Evolutionary conservation across 2,888 invertebrate species (phyloP).

Genomic region (Troides aeacus): DNA sequence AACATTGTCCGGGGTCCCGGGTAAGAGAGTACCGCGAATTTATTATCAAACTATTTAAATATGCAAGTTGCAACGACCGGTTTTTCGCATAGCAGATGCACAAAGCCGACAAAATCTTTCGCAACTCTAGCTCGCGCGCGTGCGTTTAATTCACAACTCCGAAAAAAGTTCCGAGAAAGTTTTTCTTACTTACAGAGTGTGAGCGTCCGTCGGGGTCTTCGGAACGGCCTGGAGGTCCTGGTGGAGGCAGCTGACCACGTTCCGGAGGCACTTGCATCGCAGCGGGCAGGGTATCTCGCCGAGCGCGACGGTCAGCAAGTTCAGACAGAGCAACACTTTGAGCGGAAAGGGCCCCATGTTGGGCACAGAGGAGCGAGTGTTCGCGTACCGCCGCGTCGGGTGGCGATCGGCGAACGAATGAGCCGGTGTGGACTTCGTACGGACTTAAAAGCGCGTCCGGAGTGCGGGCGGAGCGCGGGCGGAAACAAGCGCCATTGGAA

Average conservation of each 20-base stretch:
- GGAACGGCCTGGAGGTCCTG: slow-evolving; percentile 57
- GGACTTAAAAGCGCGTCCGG: neutral
- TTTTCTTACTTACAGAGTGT: slow-evolving; percentile 60
- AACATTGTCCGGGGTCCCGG: neutral
- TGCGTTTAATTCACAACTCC: neutral
- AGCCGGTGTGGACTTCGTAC: neutral
- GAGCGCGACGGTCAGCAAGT: slow-evolving; percentile 8
- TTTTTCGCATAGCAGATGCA: slow-evolving; percentile 21
- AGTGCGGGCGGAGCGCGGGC: slow-evolving; percentile 13
- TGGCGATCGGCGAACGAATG: slow-evolving; percentile 26
- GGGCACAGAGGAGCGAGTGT: neutral
- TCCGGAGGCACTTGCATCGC: slow-evolving; percentile 58
- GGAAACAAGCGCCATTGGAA: slow-evolving; percentile 12
- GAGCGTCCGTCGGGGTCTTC: slow-evolving; percentile 52
- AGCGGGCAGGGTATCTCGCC: slow-evolving; percentile 47
- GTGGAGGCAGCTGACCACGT: slow-evolving; percentile 50
- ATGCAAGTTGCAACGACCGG: slow-evolving; percentile 15
- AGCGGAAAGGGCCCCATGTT: slow-evolving; percentile 6
- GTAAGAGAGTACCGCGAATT: slow-evolving; percentile 1
- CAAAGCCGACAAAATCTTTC: slow-evolving; percentile 17
- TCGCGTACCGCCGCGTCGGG: slow-evolving; percentile 17
- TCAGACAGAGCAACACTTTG: slow-evolving; percentile 12
- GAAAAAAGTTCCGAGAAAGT: slow-evolving; percentile 32
- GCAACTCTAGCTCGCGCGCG: slow-evolving; percentile 24
- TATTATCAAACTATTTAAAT: slow-evolving; percentile 17